phyloP scores from a whole-genome alignment of 2,113 vertebrate genomes.

The Tetraodon nigroviridis region DNA sequence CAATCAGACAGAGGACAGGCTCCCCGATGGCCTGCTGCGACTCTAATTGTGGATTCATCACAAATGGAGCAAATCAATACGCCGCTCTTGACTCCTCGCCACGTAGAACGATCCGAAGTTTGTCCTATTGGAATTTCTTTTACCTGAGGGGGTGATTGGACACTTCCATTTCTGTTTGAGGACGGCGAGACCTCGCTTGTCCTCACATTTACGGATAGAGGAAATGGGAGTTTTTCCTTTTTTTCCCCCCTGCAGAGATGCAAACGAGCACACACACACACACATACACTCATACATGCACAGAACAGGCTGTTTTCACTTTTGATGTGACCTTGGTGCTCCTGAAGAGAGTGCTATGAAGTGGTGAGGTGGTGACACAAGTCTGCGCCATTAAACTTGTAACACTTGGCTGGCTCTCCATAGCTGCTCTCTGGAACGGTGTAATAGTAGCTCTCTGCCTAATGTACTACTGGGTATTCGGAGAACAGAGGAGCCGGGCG shows the following conservation, averaged over 20 bases:
- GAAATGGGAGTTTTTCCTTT: slow-evolving; percentile 2
- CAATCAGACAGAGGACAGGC: slow-evolving; percentile 66
- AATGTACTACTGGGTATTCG: slow-evolving; percentile 65
- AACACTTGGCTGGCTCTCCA: slow-evolving; percentile 51
- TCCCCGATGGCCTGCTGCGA: slow-evolving; percentile 49
- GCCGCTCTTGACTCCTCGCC: slow-evolving; percentile 52
- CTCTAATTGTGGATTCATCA: slow-evolving; percentile 75
- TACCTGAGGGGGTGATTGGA: slow-evolving; percentile 52
- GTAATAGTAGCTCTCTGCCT: slow-evolving; percentile 62
- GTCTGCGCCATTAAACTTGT: slow-evolving; percentile 50
- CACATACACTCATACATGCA: not conserved
- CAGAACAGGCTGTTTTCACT: slow-evolving; percentile 40
- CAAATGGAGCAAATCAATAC: slow-evolving; percentile 71
- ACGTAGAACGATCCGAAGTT: slow-evolving; percentile 61
- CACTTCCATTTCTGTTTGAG: slow-evolving; percentile 55
- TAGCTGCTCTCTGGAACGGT: slow-evolving; percentile 32
- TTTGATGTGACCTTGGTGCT: slow-evolving; percentile 64
- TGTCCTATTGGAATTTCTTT: slow-evolving; percentile 70
- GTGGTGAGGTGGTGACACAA: slow-evolving; percentile 38
- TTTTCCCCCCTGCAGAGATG: slow-evolving; percentile 10
- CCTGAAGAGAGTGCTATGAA: slow-evolving; percentile 45
- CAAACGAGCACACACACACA: slow-evolving; percentile 11
- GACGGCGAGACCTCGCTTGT: slow-evolving; percentile 29
- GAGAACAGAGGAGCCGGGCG: slow-evolving; percentile 42
- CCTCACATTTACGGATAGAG: slow-evolving; percentile 27